A percentile compares a stretch with the other conserved stretches of the same genome.
phyloP scores from a whole-genome alignment of 2,888 invertebrate species.

The Eupithecia inturbata region DNA sequence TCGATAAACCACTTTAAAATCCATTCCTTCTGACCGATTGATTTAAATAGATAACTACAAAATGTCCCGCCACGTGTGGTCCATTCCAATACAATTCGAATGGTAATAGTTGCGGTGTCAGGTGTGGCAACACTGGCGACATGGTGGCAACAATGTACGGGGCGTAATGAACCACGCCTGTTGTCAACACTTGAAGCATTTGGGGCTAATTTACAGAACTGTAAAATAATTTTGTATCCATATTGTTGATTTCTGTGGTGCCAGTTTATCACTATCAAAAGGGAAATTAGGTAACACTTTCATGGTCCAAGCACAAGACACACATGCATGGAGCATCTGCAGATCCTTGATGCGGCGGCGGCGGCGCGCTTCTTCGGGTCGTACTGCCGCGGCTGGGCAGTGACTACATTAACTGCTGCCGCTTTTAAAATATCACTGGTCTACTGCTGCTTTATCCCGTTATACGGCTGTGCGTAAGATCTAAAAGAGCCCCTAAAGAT shows the following conservation, averaged over 20 bases:
- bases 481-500: not conserved
- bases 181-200: conserved; percentile 21
- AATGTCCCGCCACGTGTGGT: conserved; percentile 17
- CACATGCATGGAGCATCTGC: not conserved
- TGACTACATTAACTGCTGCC: no score
- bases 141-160: conserved; percentile 17
- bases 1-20: conserved; percentile 3
- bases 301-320: not conserved
- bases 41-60: not conserved
- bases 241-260: not conserved
- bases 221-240: not conserved
- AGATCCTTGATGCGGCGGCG: no score
- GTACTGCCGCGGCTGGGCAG: no score
- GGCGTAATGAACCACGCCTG: conserved; percentile 21
- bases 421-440: not conserved
- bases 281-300: not conserved
- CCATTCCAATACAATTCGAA: conserved; percentile 8
- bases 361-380: no score
- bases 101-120: conserved; percentile 11
- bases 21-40: not conserved
- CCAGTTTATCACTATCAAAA: not conserved
- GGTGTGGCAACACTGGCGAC: conserved; percentile 9
- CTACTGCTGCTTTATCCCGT: not conserved
- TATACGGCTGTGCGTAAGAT: not conserved
- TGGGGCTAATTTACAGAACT: conserved; percentile 19